Evolutionary conservation across 2,888 invertebrate species (phyloP), one percentile per base, ranked within the genome.

Genomic region (Pseudococcus jackbeardsleyi): DNA sequence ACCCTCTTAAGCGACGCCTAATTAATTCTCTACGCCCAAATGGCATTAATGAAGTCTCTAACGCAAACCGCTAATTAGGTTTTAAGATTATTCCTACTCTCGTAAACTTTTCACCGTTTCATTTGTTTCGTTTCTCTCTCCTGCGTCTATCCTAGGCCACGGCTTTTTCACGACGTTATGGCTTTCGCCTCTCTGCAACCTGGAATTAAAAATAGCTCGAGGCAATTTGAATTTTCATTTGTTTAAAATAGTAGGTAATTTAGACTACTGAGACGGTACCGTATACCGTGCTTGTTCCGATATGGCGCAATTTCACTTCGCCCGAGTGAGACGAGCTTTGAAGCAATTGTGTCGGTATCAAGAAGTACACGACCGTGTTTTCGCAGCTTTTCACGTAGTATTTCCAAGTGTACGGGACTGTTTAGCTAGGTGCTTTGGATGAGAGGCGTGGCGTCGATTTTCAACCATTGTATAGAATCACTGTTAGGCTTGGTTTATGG

Each of bases 11-110:
- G 42, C 79, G 79, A 79, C 79, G 79, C 79, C 79, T 42, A 79
- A 79, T 79, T 79, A 79, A 79, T 79, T 79, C 79, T 46, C 42
- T 79, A 42, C 79, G 79, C 79, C 68, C 79, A 79, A 39, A 39
- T n/a, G 42, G 79, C 79, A 79, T 42, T 26, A 79, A 79, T 79
- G 79, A 79, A 79, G 42, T 79, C 79, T 79, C 79, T 42, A 42
- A 39, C 79, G 79, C 79, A 79, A 79, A 79, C 79, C 79, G 42
- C 79, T 79, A 79, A 79, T 79, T 79, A 79, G 79, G 42, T 79
- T 79, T 79, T 79, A 79, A 79, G 79, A 79, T 79, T 79, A 79
- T 79, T 79, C 46, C n/a, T 79, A 79, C 79, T 72, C 68, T 72
- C 68, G 26, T 72, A 85, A 85, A 85, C 85, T 85, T 48, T 85